Base-by-base conservation (phyloP, 2,888 invertebrate species). In the Hyppa rectilinea region DNA sequence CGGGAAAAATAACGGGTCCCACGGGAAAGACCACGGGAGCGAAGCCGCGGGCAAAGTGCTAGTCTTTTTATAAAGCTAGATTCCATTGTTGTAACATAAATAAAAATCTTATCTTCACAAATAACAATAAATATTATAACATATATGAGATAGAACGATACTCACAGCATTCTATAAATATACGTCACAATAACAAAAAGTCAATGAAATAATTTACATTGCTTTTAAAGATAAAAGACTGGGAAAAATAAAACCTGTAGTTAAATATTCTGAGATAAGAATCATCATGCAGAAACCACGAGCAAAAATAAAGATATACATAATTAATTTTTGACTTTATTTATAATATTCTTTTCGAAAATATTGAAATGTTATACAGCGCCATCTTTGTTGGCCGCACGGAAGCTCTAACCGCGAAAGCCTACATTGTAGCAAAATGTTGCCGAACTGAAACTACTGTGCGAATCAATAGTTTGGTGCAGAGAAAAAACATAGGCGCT, bases 391-490 rank as follows among this genome's bases (percentile, higher is more conserved):
- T 61, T 29, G 7, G 0, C 4, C 6, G 6, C 43, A 34, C 12
- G 23, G 58, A 82, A 80, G 64, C 45, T 55, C 12, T 29, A 23
- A 67, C 71, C 64, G 45, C 76, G 59, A 71, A 79, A 89, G 89
- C 87, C 87, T 89, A 70, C 87, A 65, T 64, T 67, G 84, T 77
- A 72, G 75, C 84, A 75, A 82, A 82, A 75, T 80, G 84, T 85
- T 83, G 71, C 79, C 36, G 60, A 81, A 73, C 47, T 71, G 61
- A 43, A 64, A 73, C 75, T 29, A 61, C 50, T 2, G 20, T 7
- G 23, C 4, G 45, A 71, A 73, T 73, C 83, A 75, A 78, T 75
- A 47, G 36, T 72, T 67, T 67, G 56, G 29, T 60, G 52, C 45
- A 47, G 60, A 70, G 56, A 40, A 38, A 62, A 66, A 63, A 50